Percentiles rank a stretch among this genome's conserved stretches.
These are phyloP conservation scores for Limnephilus marmoratus DNA, from an alignment of 2,888 invertebrate species.

Conservation along the genomic window DNA sequence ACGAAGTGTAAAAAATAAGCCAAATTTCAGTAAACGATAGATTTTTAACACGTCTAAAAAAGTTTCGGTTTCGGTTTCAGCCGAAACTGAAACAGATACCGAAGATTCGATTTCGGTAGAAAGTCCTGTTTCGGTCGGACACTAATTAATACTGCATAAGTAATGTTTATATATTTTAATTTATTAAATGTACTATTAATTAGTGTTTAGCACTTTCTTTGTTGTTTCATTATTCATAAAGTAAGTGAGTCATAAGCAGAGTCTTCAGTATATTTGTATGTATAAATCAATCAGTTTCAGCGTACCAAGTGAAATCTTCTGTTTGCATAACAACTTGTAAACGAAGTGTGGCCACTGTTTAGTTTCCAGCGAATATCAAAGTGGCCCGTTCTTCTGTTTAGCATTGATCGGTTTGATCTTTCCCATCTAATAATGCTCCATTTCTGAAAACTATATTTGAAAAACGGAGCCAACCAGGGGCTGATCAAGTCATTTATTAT, in stretches of 20 bases:
- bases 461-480: not conserved
- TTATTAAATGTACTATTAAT: not conserved
- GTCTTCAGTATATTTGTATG: not conserved
- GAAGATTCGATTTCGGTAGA: too few species aligned
- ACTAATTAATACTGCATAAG: not conserved
- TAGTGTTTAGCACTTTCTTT: not conserved
- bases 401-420: slow-evolving; percentile 30
- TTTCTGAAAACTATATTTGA: slow-evolving; percentile 26
- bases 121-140: too few species aligned
- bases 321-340: slow-evolving; percentile 12
- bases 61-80: too few species aligned
- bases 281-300: not conserved
- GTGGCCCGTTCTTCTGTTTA: slow-evolving; percentile 20
- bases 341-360: not conserved
- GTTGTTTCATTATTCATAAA: not conserved
- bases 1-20: too few species aligned
- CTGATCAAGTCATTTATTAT: not conserved
- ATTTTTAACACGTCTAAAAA: too few species aligned
- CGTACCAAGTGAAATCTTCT: slow-evolving; percentile 3
- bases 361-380: slow-evolving; percentile 22
- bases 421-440: slow-evolving; percentile 6
- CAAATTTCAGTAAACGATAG: too few species aligned
- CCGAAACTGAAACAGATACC: too few species aligned
- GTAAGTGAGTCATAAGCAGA: not conserved
- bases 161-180: not conserved